Percentiles rank a stretch among this genome's conserved stretches.
Evolutionary conservation across 2,113 vertebrate species (phyloP).

Genomic region (Pterocles orientalis): DNA sequence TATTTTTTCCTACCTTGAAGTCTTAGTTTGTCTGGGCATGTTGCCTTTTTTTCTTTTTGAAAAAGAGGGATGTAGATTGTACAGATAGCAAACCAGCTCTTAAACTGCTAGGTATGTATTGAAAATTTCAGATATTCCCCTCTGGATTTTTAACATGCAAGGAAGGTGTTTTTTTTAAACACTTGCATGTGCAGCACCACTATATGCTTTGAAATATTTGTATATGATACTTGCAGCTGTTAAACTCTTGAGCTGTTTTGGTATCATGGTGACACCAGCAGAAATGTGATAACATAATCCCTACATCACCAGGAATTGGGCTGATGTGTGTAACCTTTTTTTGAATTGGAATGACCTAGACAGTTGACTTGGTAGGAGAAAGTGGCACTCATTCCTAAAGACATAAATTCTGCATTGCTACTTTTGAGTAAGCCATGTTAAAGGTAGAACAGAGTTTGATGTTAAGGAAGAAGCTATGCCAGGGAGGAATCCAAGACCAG

Average conservation of each 20-base stretch:
- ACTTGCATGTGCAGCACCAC: not conserved
- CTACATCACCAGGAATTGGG: not conserved
- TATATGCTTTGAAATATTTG: not conserved
- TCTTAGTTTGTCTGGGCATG: not conserved
- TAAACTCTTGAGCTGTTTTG: conserved; percentile 20
- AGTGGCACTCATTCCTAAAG: not conserved
- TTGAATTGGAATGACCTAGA: not conserved
- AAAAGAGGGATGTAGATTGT: not conserved
- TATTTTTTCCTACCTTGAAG: not conserved
- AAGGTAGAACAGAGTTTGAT: not conserved
- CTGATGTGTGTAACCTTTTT: not conserved
- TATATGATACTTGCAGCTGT: conserved; percentile 33
- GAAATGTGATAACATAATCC: conserved; percentile 41
- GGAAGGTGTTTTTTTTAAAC: not conserved
- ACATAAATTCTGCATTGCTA: not conserved
- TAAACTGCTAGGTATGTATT: not conserved
- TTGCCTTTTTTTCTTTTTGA: not conserved
- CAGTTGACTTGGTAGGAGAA: not conserved
- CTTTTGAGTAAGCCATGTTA: not conserved
- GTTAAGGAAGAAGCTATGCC: not conserved
- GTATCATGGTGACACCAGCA: conserved; percentile 20
- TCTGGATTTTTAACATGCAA: not conserved
- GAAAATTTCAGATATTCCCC: not conserved
- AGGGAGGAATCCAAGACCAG: not conserved
- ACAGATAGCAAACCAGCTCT: not conserved